Conservation (phyloP, 92 coral and sea anemone genomes). For the Porites cylindrica region DNA sequence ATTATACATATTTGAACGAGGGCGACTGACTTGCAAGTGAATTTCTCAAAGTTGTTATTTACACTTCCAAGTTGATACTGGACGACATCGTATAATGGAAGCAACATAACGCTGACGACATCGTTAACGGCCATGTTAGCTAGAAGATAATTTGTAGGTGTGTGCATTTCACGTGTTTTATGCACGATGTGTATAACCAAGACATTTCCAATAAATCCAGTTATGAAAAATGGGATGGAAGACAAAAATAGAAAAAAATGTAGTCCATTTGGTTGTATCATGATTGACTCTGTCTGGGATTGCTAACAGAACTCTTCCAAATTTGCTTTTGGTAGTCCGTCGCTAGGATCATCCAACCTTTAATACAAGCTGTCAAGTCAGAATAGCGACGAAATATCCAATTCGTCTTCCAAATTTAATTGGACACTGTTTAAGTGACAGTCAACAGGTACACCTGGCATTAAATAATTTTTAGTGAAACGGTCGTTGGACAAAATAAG, state of each 20-base stretch:
- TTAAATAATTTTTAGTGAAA: no score
- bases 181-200: constrained; percentile 14
- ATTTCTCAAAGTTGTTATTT: neutral
- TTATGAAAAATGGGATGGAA: neutral
- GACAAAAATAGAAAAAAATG: neutral
- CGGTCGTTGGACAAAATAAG: no score
- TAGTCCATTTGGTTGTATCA: neutral
- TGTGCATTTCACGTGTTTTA: constrained; percentile 17
- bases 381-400: no score
- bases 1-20: neutral
- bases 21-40: neutral
- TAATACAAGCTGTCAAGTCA: no score
- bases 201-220: constrained; percentile 18
- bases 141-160: constrained; percentile 7
- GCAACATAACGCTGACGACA: neutral
- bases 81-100: neutral
- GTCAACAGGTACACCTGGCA: no score
- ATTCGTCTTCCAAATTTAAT: no score
- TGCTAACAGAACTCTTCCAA: no score
- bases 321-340: no score
- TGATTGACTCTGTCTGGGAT: neutral
- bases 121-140: constrained; percentile 24
- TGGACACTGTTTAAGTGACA: no score
- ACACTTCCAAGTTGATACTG: neutral
- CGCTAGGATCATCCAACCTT: no score